A percentile compares a stretch with the other conserved stretches of the same genome.
phyloP scores from a whole-genome alignment of 2,888 invertebrate genomes.

The Sesia bembeciformis region DNA sequence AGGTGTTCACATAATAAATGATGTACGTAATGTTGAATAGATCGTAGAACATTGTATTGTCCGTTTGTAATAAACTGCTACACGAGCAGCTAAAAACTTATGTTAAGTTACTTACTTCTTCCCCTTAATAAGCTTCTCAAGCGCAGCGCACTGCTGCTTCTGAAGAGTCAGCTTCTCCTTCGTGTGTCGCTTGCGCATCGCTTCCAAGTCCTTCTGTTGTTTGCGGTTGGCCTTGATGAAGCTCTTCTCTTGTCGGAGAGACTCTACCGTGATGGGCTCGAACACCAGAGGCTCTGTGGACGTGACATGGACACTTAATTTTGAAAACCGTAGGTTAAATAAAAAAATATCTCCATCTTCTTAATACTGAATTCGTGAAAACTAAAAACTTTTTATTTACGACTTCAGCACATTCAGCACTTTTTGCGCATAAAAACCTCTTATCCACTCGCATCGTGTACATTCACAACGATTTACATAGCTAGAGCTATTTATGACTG shows the following conservation, averaged over 20 bases:
- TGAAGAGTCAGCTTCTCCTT: slow-evolving; percentile 94
- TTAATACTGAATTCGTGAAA: no score
- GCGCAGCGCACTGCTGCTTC: slow-evolving; percentile 91
- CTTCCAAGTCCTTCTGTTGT: slow-evolving; percentile 95
- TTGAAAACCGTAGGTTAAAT: no score
- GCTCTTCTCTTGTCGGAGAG: slow-evolving; percentile 89
- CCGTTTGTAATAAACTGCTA: not conserved
- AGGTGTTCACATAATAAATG: not conserved
- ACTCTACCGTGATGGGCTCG: slow-evolving; percentile 92
- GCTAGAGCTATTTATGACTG: no score
- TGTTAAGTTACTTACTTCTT: slow-evolving; percentile 80
- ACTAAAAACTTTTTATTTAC: no score
- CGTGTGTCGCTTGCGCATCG: slow-evolving; percentile 91
- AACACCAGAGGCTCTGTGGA: slow-evolving; percentile 82
- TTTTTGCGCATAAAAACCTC: no score
- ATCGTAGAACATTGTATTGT: not conserved
- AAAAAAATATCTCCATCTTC: no score
- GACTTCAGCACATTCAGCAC: no score
- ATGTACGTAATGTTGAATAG: not conserved
- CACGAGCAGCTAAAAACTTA: no score
- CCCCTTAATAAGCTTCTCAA: slow-evolving; percentile 95
- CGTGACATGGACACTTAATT: not conserved
- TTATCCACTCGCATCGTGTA: no score
- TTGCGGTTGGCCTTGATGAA: slow-evolving; percentile 95
- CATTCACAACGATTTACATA: no score